A percentile compares a stretch with the other conserved stretches of the same genome.
phyloP scores from a whole-genome alignment of 1,140 invertebrate species.

The Papilio aristodemus region DNA sequence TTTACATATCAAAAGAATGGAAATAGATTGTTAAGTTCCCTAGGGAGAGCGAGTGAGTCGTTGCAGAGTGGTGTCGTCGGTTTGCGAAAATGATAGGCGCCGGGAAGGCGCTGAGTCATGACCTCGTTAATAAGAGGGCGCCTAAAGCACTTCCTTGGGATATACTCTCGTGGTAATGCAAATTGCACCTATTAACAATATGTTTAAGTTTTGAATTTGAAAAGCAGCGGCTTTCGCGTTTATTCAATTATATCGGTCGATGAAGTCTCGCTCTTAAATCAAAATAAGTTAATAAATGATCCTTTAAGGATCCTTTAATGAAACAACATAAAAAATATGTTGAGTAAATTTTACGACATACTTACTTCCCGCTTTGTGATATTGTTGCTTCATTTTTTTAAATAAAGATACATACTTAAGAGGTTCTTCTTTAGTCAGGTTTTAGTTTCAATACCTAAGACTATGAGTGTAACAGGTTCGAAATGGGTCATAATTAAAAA shows the following conservation, averaged over 20 bases:
- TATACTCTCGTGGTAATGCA: constrained; percentile 39
- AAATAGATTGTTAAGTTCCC: constrained; percentile 57
- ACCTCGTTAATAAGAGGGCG: constrained; percentile 60
- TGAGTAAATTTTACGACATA: not conserved
- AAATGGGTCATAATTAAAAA: too few relatives aligned
- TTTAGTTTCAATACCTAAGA: too few relatives aligned
- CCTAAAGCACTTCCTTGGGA: constrained; percentile 50
- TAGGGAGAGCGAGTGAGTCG: constrained; percentile 52
- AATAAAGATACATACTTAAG: not conserved
- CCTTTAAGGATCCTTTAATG: constrained; percentile 9
- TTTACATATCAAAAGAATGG: constrained; percentile 49
- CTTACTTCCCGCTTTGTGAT: not conserved
- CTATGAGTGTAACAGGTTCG: too few relatives aligned
- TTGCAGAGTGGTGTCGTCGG: constrained; percentile 44
- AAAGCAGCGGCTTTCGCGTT: not conserved
- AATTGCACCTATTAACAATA: constrained; percentile 39
- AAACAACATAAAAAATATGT: constrained; percentile 11
- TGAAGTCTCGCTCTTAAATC: constrained; percentile 31
- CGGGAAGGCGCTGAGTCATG: constrained; percentile 69
- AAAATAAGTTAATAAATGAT: constrained; percentile 33
- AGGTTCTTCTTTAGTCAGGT: too few relatives aligned
- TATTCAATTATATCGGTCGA: constrained; percentile 32
- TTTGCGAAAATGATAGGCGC: constrained; percentile 58
- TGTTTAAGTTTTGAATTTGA: constrained; percentile 25
- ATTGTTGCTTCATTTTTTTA: not conserved